phyloP scores from a whole-genome alignment of 1,140 invertebrate species.

The Batillaria attramentaria region DNA sequence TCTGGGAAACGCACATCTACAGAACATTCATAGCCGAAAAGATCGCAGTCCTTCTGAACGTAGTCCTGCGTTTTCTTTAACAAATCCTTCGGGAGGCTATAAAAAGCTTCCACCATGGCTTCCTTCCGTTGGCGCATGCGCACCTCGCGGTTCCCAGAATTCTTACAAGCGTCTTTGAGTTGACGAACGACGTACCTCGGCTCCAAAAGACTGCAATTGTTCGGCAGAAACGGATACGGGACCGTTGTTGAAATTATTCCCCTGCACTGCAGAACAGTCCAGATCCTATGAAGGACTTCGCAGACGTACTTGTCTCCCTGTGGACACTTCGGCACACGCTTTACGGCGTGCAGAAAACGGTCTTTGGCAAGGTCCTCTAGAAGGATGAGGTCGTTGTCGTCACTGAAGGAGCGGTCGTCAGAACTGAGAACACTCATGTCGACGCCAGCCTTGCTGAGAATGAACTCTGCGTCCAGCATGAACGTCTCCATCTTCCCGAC shows the following conservation, averaged over 20 bases:
- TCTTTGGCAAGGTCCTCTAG: background rate
- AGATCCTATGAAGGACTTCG: background rate
- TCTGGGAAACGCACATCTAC: background rate
- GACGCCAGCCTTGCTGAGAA: background rate
- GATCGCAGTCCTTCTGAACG: constrained; percentile 7
- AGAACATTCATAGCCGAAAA: constrained; percentile 3
- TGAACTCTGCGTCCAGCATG: constrained; percentile 9
- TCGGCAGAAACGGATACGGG: background rate
- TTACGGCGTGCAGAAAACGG: too few relatives aligned
- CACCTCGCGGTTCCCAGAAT: background rate
- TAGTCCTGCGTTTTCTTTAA: constrained; percentile 2
- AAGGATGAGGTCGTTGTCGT: constrained; percentile 5
- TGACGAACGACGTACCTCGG: too few relatives aligned
- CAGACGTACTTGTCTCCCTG: too few relatives aligned
- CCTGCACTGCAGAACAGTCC: constrained; percentile 1
- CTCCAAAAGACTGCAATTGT: too few relatives aligned
- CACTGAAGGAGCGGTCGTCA: background rate
- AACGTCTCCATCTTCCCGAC: constrained; percentile 39
- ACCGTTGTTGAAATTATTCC: background rate
- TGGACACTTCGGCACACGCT: background rate
- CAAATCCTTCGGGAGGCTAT: background rate
- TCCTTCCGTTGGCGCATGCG: background rate
- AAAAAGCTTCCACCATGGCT: constrained; percentile 25
- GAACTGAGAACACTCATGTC: background rate
- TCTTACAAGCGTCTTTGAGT: too few relatives aligned